A percentile compares a stretch with the other conserved stretches of the same genome.
Conservation (phyloP, 2,797 vertebrate species). For the Pantherophis alleghaniensis region DNA sequence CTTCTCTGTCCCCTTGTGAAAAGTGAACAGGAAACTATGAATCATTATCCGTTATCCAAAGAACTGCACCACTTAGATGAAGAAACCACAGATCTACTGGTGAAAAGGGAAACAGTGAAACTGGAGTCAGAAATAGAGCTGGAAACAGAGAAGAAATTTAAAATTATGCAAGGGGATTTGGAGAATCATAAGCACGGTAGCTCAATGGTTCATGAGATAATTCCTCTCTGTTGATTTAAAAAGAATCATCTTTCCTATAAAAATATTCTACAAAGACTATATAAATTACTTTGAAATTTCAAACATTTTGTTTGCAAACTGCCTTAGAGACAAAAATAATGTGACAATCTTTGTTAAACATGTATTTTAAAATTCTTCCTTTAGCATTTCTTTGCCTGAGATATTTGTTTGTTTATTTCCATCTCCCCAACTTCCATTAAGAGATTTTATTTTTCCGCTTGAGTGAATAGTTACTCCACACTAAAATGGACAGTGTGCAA, state of each 20-base stretch:
- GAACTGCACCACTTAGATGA: constrained; percentile 29
- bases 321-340: background rate
- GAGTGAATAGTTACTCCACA: fast-evolving
- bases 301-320: background rate
- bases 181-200: background rate
- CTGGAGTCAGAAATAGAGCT: constrained; percentile 13
- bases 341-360: background rate
- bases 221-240: background rate
- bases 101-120: constrained; percentile 22
- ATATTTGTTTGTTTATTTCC: constrained; percentile 11
- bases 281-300: background rate
- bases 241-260: background rate
- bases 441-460: background rate
- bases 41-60: background rate
- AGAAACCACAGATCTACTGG: constrained; percentile 71
- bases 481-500: background rate
- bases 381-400: background rate
- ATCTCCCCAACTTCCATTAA: background rate
- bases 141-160: background rate
- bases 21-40: constrained; percentile 49
- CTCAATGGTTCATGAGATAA: background rate
- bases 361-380: background rate
- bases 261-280: background rate
- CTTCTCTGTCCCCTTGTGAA: constrained; percentile 68
- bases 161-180: background rate